Base-by-base conservation (phyloP, 2,113 vertebrate genomes). In the Rhea pennata region DNA sequence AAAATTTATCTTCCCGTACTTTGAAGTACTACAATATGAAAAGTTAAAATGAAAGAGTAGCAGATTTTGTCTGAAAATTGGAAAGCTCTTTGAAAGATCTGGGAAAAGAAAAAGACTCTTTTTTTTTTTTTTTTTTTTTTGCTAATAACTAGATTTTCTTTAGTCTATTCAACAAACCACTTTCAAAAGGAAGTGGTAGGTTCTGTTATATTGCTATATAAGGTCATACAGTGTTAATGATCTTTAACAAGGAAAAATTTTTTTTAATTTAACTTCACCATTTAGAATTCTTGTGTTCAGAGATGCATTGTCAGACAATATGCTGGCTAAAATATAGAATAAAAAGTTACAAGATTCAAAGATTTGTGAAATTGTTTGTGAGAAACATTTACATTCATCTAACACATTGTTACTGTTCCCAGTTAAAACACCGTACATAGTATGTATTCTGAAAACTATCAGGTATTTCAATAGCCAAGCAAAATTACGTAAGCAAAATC, bases 31-130 rank as follows among this genome's bases (percentile, higher is more conserved):
- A 22, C n/a, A 71, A 19, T 50, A 58, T 27, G 44, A 33, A 56
- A 93, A 90, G 40, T 77, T 88, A 79, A 65, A 92, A 33, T 8
- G 4, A 9, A 39, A 51, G 40, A 48, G 12, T 15, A 88, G 10
- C 10, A 59, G 36, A 48, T 56, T 77, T 89, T 22, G 36, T 66
- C 22, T 84, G 79, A 84, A 92, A 84, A 79, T 70, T 58, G 17
- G 10, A 62, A 65, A 74, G 5, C 2, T 3, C 80, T 88, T 59
- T 51, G 10, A 81, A 84, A 75, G 6, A 29, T 29, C 3, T 20
- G 4, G 10, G 36, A 3, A 1, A 17, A 16, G n/a, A 61, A 39
- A 53, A 4, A 4, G 1, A 3, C 0, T 3, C 1, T 58, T 66
- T 64, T 56, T 69, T 44, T 36, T 3, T 1, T 56, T 66, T 64